Base-by-base conservation (phyloP, 2,888 invertebrate genomes). In the Acleris literana region DNA sequence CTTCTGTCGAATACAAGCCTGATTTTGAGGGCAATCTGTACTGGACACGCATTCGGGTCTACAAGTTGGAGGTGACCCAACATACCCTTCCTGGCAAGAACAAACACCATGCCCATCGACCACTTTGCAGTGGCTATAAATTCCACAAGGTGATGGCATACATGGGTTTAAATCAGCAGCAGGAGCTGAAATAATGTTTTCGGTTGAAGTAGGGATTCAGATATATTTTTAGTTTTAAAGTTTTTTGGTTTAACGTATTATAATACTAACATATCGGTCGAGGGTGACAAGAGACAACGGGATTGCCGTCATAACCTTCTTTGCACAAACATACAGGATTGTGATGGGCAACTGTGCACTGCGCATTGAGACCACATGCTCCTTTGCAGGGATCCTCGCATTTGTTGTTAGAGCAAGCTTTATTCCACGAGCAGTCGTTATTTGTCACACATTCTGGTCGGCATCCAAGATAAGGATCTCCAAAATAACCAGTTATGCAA, bases 401-500 rank as follows among this genome's bases (percentile, higher is more conserved):
- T 92, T 97, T 97, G 78, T 96, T 96, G 82, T 96, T 96, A 25
- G 96, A 92, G 81, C 98, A 98, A 59, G 97, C 96, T 76, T 94
- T 96, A 73, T 95, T 94, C 70, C 94, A 93, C 43, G 95, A 90
- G 76, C 97, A 97, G 77, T 97, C 97, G 29, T 95, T 95, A 80
- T 97, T 97, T 58, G 89, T 95, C 4, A 97, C 95, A 82, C 97
- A 97, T 90, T 97, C 97, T 4, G 97, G 97, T 73, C 96, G 93
- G 82, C 97, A 97, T 67, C 96, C 96, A 1, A 95, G 94, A 79
- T 97, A 97, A 1, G 98, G 97, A 88, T 98, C 97, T 46, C 98
- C 98, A 74, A 95, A 95, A 84, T 97, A 97, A 80, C 96, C 96
- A 13, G 96, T 94, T 64, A 96, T 86, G 81, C 98, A 98, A 16